These are phyloP conservation scores for Sebastes minor DNA, from an alignment of 2,797 vertebrate genomes.

Conservation along the genomic window DNA sequence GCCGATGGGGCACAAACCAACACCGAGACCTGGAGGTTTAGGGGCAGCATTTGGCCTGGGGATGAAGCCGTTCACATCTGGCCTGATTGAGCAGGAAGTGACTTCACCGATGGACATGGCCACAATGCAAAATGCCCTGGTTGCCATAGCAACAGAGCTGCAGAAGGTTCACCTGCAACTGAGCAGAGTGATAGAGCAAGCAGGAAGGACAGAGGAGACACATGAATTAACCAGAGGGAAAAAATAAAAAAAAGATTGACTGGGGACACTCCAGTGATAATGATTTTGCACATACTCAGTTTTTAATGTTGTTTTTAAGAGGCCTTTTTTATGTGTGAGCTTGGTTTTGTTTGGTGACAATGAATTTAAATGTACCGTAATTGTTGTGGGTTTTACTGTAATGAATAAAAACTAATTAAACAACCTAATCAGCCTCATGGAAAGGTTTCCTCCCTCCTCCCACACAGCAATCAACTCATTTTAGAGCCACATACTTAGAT, in stretches of 20 bases:
- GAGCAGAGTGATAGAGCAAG: constrained; percentile 52
- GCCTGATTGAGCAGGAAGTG: constrained; percentile 48
- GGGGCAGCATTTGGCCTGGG: constrained; percentile 1
- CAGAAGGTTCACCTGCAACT: constrained; percentile 68
- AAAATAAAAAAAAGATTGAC: neutral
- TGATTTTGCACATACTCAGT: constrained; percentile 26
- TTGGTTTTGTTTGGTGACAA: constrained; percentile 24
- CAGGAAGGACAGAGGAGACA: constrained; percentile 53
- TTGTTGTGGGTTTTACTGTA: constrained; percentile 25
- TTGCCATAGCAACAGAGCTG: constrained; percentile 68
- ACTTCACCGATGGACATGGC: constrained; percentile 22
- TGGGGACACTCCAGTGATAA: neutral
- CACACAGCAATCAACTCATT: constrained; percentile 24
- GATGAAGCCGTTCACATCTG: constrained; percentile 5
- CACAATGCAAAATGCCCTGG: constrained; percentile 52
- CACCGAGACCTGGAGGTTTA: constrained; percentile 13
- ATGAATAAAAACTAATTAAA: constrained; percentile 58
- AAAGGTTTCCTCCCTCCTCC: constrained; percentile 67
- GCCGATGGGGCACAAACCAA: constrained; percentile 18
- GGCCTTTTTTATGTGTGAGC: neutral
- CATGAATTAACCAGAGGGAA: constrained; percentile 14
- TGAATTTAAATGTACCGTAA: constrained; percentile 28
- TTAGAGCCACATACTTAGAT: neutral
- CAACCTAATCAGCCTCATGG: constrained; percentile 31
- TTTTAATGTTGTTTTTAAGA: neutral